Evolutionary conservation across 2,797 vertebrate species (phyloP).

Genomic region (Lagodon rhomboides): DNA sequence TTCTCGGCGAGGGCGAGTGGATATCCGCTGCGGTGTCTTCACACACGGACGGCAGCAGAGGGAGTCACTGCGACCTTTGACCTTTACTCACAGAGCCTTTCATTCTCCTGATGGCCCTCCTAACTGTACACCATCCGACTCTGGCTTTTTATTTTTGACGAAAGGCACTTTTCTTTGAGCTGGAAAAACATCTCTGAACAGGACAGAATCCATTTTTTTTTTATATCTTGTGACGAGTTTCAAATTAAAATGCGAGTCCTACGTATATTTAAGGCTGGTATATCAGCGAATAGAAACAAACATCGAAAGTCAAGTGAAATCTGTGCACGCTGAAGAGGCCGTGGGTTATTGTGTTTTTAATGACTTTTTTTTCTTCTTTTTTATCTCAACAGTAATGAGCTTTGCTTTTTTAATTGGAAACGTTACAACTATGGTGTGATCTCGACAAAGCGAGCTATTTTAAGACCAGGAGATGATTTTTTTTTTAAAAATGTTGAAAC

Average conservation of each 20-base stretch:
- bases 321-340: no score
- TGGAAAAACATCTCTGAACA: neutral
- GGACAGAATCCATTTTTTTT: neutral
- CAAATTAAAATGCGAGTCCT: no score
- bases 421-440: no score
- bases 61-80: constrained; percentile 24
- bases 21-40: constrained; percentile 18
- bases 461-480: no score
- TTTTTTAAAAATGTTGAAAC: no score
- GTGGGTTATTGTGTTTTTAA: no score
- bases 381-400: no score
- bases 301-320: neutral
- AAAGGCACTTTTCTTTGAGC: neutral
- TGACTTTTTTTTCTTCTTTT: no score
- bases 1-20: constrained; percentile 14
- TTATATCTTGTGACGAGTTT: neutral
- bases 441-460: no score
- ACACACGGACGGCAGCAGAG: neutral
- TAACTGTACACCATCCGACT: neutral
- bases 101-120: neutral
- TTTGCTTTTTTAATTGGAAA: no score
- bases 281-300: neutral
- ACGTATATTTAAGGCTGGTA: no score
- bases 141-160: neutral
- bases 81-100: neutral